These are phyloP conservation scores for Pedetes capensis DNA, from an alignment of 2,113 vertebrate species.

Conservation along the genomic window DNA sequence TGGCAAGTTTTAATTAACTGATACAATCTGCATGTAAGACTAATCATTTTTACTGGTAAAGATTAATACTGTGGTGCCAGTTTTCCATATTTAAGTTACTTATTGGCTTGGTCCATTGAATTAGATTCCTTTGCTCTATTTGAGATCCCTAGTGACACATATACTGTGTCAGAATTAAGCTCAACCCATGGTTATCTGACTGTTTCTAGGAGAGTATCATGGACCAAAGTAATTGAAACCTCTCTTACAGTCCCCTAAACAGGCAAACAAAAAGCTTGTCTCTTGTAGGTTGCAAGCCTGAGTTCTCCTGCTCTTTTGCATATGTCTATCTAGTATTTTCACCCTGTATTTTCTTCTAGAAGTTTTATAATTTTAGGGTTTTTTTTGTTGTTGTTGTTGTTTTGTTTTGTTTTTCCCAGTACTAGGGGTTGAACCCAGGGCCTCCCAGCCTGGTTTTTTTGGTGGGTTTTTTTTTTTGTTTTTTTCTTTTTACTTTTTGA, in stretches of 20 bases:
- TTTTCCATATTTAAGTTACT: not conserved
- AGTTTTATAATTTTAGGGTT: not conserved
- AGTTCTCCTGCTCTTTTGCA: not conserved
- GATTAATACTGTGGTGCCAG: not conserved
- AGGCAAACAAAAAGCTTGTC: not conserved
- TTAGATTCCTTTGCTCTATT: not conserved
- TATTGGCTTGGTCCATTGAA: not conserved
- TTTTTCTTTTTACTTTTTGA: too few species aligned
- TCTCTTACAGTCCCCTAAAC: not conserved
- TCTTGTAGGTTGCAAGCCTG: not conserved
- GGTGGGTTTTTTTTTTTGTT: too few species aligned
- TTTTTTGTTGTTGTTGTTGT: too few species aligned
- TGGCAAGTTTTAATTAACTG: not conserved
- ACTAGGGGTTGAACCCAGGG: too few species aligned
- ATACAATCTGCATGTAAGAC: not conserved
- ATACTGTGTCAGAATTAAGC: not conserved
- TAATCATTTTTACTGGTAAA: not conserved
- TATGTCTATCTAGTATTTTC: not conserved
- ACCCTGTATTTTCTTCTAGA: not conserved
- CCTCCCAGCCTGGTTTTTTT: too few species aligned
- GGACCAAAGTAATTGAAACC: not conserved
- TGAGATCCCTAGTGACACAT: not conserved
- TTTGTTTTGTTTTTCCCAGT: too few species aligned
- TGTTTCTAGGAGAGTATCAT: not conserved
- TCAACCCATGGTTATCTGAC: not conserved